Conservation (phyloP, 2,113 vertebrate genomes). For the Orycteropus afer region DNA sequence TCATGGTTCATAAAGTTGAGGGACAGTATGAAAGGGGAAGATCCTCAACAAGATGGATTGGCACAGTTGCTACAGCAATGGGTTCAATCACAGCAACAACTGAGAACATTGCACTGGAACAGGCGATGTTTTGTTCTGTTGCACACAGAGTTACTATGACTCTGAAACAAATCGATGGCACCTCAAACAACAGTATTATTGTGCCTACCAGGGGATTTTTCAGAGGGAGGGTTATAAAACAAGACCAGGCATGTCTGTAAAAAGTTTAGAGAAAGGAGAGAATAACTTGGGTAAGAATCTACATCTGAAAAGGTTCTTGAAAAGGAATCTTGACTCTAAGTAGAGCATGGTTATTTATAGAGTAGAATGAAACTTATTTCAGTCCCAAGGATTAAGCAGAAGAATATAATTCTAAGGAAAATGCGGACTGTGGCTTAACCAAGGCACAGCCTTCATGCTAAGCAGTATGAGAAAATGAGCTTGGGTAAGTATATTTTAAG, state of each 20-base stretch:
- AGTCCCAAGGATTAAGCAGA: background rate
- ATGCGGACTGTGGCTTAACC: background rate
- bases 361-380: too few relatives aligned
- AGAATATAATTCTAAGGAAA: background rate
- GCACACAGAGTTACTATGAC: too few relatives aligned
- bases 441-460: background rate
- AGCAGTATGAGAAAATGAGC: background rate
- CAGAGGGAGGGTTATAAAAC: background rate
- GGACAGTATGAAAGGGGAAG: too few relatives aligned
- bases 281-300: background rate
- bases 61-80: too few relatives aligned
- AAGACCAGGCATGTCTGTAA: background rate
- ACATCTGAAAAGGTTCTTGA: background rate
- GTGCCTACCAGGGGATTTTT: background rate
- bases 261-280: background rate
- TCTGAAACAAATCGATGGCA: too few relatives aligned
- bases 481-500: background rate
- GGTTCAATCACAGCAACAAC: too few relatives aligned
- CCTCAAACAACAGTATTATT: too few relatives aligned
- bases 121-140: too few relatives aligned
- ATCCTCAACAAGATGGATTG: too few relatives aligned
- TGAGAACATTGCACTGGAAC: too few relatives aligned
- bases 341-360: too few relatives aligned
- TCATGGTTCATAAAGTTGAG: too few relatives aligned
- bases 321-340: accelerated